Conservation (phyloP, 2,888 invertebrate species). For the Galeruca laticollis region DNA sequence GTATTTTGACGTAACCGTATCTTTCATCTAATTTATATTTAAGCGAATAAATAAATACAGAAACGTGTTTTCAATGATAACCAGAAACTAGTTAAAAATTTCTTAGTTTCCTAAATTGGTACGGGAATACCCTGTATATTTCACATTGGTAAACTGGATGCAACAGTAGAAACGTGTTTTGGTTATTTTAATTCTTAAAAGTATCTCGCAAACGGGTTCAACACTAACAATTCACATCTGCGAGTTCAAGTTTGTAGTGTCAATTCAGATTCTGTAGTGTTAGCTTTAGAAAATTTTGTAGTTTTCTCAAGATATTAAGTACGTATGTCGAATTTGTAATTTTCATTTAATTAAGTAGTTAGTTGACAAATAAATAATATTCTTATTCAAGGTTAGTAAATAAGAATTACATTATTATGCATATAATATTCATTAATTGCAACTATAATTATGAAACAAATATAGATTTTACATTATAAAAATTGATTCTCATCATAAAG, state of each 20-base stretch:
- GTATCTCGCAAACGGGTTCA: slow-evolving; percentile 7
- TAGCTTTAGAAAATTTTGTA: not conserved
- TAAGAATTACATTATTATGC: too few relatives aligned
- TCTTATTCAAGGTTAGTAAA: too few relatives aligned
- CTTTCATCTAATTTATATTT: too few relatives aligned
- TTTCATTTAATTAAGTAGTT: too few relatives aligned
- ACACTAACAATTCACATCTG: not conserved
- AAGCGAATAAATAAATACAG: not conserved
- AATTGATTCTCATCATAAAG: too few relatives aligned
- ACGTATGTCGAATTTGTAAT: not conserved
- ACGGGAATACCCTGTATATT: slow-evolving; percentile 8
- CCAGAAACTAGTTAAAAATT: not conserved
- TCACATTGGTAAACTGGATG: not conserved
- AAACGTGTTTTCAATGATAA: not conserved
- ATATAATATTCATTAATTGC: too few relatives aligned
- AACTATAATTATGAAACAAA: too few relatives aligned
- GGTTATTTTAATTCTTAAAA: slow-evolving; percentile 1
- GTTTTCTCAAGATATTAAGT: not conserved
- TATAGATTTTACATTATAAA: too few relatives aligned
- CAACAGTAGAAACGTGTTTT: slow-evolving; percentile 33
- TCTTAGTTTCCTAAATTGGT: not conserved
- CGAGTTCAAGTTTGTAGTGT: slow-evolving; percentile 3
- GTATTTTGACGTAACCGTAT: not conserved
- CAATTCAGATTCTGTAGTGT: not conserved
- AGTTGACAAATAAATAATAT: too few relatives aligned